A percentile compares a stretch with the other conserved stretches of the same genome.
Conservation (phyloP, 2,888 invertebrate species). For the Cantharis rufa region DNA sequence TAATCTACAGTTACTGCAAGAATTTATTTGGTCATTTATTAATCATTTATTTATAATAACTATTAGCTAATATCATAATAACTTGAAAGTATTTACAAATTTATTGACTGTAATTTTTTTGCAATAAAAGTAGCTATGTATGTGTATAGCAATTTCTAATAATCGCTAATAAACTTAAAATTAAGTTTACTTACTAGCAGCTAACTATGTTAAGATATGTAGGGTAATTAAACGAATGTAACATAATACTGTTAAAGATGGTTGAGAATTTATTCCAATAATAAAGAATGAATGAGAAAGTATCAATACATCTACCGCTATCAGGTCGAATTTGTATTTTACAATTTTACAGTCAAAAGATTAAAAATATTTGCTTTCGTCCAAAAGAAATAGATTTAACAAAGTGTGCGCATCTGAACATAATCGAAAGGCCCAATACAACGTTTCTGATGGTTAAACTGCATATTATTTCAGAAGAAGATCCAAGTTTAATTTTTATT, state of each 20-base stretch:
- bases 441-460: not conserved
- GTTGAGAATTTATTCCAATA: not conserved
- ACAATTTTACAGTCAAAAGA: not conserved
- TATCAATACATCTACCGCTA: not conserved
- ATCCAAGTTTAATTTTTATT: too few relatives aligned
- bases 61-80: conserved; percentile 21
- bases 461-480: not conserved
- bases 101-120: conserved; percentile 27
- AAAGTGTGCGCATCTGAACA: not conserved
- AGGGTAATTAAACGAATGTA: conserved; percentile 6
- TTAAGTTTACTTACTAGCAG: not conserved
- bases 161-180: conserved; percentile 7
- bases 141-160: not conserved
- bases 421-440: not conserved
- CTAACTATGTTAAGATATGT: conserved; percentile 23
- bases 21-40: conserved; percentile 27
- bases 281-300: not conserved
- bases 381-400: not conserved
- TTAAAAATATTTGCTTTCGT: not conserved
- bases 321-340: not conserved
- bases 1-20: conserved; percentile 25
- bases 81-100: conserved; percentile 20
- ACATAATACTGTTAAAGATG: conserved; percentile 21
- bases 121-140: conserved; percentile 9
- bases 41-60: conserved; percentile 12